Percentiles rank a stretch among this genome's conserved stretches.
These are phyloP conservation scores for Dendrolimus punctatus DNA, from an alignment of 1,140 invertebrate species.

Conservation along the genomic window DNA sequence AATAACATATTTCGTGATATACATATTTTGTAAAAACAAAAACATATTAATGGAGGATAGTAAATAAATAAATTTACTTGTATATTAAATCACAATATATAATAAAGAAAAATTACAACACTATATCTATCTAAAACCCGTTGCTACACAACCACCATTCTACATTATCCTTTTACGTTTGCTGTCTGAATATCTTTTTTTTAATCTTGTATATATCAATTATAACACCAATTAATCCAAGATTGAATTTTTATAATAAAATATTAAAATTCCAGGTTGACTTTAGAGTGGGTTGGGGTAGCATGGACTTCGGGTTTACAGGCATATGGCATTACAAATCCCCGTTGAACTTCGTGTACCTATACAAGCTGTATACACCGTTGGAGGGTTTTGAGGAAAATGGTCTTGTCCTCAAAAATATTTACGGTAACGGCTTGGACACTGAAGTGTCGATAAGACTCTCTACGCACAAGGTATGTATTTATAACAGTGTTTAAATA, in stretches of 20 bases:
- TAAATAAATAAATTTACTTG: too few relatives aligned
- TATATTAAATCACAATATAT: too few relatives aligned
- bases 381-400: slow-evolving; percentile 82
- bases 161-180: too few relatives aligned
- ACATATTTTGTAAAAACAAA: too few relatives aligned
- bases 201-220: too few relatives aligned
- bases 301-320: slow-evolving; percentile 81
- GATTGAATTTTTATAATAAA: not conserved
- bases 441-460: slow-evolving; percentile 79
- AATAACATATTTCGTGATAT: too few relatives aligned
- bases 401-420: slow-evolving; percentile 79
- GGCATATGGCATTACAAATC: slow-evolving; percentile 83
- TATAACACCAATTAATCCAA: too few relatives aligned
- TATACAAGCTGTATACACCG: slow-evolving; percentile 83
- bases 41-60: too few relatives aligned
- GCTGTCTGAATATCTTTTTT: too few relatives aligned
- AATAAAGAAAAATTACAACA: too few relatives aligned
- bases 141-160: too few relatives aligned
- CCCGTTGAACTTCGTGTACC: slow-evolving; percentile 81
- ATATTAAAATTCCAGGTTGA: slow-evolving; percentile 71
- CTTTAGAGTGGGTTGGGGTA: slow-evolving; percentile 81
- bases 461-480: slow-evolving; percentile 75
- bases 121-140: too few relatives aligned
- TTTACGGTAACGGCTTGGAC: slow-evolving; percentile 76
- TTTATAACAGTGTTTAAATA: not conserved